Percentiles rank a stretch among this genome's conserved stretches.
Evolutionary conservation across 2,797 vertebrate genomes (phyloP).

Genomic region (Megaceryle alcyon): DNA sequence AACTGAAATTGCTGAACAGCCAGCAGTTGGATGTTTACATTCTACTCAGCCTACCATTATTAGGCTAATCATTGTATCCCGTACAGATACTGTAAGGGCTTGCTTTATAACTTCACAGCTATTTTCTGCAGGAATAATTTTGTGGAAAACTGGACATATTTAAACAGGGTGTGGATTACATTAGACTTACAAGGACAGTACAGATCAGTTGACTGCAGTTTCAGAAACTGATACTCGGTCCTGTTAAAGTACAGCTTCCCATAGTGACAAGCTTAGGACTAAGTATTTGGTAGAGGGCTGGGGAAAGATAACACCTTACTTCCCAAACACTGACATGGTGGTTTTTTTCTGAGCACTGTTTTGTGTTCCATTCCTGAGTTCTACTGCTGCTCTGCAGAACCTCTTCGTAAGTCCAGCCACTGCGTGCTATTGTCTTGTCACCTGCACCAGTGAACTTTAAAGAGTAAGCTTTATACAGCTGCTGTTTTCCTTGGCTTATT

Average conservation of each 20-base stretch:
- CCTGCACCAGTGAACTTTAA: neutral
- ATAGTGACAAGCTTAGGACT: neutral
- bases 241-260: neutral
- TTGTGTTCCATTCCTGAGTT: neutral
- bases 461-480: neutral
- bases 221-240: neutral
- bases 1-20: neutral
- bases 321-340: neutral
- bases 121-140: neutral
- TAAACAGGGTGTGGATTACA: neutral
- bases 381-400: neutral
- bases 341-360: neutral
- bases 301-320: neutral
- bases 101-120: neutral
- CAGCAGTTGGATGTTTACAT: neutral
- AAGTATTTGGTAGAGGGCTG: neutral
- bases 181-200: neutral
- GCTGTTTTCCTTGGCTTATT: neutral
- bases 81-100: neutral
- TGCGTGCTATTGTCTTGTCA: fast-evolving
- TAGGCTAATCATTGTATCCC: neutral
- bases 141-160: neutral
- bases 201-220: neutral
- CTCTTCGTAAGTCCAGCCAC: neutral
- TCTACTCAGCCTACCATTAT: neutral